Conservation (phyloP, 2,113 vertebrate genomes). For the Marmota monax region DNA sequence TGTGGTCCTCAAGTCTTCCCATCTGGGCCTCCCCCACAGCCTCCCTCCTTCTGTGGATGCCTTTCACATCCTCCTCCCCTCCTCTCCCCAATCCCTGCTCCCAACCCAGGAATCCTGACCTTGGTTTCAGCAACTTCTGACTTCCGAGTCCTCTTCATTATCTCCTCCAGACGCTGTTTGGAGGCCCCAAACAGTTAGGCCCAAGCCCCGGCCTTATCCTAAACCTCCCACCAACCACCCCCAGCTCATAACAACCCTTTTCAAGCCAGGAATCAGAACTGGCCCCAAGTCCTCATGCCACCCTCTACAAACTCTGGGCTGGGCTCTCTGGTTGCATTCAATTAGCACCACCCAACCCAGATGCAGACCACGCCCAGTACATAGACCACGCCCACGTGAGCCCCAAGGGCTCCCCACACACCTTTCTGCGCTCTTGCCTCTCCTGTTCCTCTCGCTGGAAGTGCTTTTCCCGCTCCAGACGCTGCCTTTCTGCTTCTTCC, state of each 20-base stretch:
- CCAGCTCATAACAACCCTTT: not conserved
- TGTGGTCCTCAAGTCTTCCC: not conserved
- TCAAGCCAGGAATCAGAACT: not conserved
- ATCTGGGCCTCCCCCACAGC: not conserved
- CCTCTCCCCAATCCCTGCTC: not conserved
- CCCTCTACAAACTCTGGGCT: not conserved
- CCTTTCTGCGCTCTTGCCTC: conserved; percentile 97
- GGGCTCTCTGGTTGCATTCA: not conserved
- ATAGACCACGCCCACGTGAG: not conserved
- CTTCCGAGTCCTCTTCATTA: conserved; percentile 99
- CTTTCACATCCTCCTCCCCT: not conserved
- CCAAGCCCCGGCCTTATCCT: not conserved
- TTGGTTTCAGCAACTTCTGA: conserved; percentile 91
- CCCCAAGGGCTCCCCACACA: conserved; percentile 48
- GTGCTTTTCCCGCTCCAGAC: conserved; percentile 96
- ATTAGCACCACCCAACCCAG: accelerated
- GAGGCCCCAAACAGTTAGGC: conserved; percentile 37
- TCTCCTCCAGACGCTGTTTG: conserved; percentile 95
- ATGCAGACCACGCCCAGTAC: not conserved
- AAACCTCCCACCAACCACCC: not conserved
- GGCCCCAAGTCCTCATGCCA: not conserved
- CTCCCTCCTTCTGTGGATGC: not conserved
- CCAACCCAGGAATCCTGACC: conserved; percentile 83
- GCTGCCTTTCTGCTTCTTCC: conserved; percentile 85
- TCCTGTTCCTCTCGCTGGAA: conserved; percentile 99